These are phyloP conservation scores for Lochmaea crataegi DNA, from an alignment of 2,888 invertebrate genomes.

Conservation along the genomic window DNA sequence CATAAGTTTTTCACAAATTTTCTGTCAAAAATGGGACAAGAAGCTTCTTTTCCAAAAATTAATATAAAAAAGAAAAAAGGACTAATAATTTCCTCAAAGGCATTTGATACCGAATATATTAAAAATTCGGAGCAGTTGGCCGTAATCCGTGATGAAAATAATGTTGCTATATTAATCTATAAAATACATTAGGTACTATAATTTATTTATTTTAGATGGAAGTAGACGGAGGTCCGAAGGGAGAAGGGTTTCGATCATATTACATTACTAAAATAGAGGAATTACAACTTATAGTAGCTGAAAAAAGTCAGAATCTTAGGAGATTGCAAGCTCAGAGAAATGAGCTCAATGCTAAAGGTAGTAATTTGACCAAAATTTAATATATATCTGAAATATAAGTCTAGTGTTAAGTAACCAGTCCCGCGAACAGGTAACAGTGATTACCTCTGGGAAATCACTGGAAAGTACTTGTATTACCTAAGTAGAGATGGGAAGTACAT, in stretches of 20 bases:
- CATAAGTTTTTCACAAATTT: constrained; percentile 37
- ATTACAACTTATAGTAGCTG: constrained; percentile 94
- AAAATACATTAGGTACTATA: constrained; percentile 6
- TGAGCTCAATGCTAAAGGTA: constrained; percentile 98
- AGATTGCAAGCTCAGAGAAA: constrained; percentile 98
- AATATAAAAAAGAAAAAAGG: constrained; percentile 4
- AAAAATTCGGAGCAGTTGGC: not conserved
- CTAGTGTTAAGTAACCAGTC: too few relatives aligned
- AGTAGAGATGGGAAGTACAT: too few relatives aligned
- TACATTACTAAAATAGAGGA: constrained; percentile 99
- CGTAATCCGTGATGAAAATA: not conserved
- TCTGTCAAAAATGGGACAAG: constrained; percentile 49
- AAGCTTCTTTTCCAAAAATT: constrained; percentile 43
- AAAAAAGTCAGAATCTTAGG: constrained; percentile 96
- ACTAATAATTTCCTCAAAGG: not conserved
- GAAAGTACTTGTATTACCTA: too few relatives aligned
- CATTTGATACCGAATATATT: not conserved
- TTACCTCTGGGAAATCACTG: too few relatives aligned
- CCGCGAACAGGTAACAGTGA: too few relatives aligned
- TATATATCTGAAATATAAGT: constrained; percentile 1
- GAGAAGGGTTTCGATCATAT: constrained; percentile 94
- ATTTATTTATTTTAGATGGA: constrained; percentile 72
- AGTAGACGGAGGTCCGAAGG: constrained; percentile 75
- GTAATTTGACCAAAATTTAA: not conserved
- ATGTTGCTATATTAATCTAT: constrained; percentile 4